Evolutionary conservation across 2,888 invertebrate genomes (phyloP), one percentile per base, ranked within the genome.

Genomic region (Pterostichus madidus): DNA sequence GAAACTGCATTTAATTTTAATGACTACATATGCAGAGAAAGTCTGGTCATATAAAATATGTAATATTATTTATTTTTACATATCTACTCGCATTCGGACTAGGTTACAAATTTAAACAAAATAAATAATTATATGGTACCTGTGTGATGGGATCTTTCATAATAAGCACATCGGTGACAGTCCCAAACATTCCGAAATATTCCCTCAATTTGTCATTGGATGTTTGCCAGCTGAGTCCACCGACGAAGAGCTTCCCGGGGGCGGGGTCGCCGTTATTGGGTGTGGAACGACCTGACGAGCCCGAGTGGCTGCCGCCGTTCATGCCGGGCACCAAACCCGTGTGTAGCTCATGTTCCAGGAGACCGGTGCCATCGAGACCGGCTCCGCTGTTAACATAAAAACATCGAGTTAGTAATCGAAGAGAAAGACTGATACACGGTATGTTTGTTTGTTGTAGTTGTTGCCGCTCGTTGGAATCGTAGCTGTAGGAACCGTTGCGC

Each of bases 71-170:
- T n/a, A n/a, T n/a, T n/a, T n/a, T n/a, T n/a, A n/a, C n/a, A n/a
- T n/a, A n/a, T n/a, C n/a, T n/a, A n/a, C n/a, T n/a, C 24, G 24
- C 2, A 24, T 24, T 24, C 3, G 24, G 24, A 24, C 3, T 24
- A 24, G 24, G 1, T 24, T 24, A 2, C 5, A 39, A 39, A 39
- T 39, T 2, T 8, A 39, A 39, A 8, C 5, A 1, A 71, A 71
- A 71, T 39, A 59, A 13, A 64, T 64, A 13, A 24, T 2, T 15
- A 68, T 68, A 80, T 13, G 17, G 24, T 91, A 97, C 97, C 96
- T 97, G 97, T 85, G 97, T 97, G 52, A 97, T 95, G 0, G 97
- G 97, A 90, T 97, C 97, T 91, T 97, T 97, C 97, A 97, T 97
- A 87, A 97, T 97, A 84, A 97, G 93, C 82, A 97, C 97, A 89